These are phyloP conservation scores for Centropristis striata DNA, from an alignment of 2,113 vertebrate genomes.

Conservation along the genomic window DNA sequence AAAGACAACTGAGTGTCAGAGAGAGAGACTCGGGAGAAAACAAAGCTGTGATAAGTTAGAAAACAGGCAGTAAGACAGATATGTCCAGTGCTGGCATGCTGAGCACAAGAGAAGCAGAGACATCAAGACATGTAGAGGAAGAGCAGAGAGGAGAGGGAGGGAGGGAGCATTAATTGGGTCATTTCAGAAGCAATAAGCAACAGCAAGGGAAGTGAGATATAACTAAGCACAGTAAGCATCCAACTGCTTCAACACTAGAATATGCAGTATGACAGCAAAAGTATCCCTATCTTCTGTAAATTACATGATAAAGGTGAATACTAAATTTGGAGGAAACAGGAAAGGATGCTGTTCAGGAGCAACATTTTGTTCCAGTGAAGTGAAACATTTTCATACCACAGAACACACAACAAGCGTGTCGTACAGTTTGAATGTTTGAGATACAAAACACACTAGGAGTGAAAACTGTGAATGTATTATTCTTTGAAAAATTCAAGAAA, in stretches of 20 bases:
- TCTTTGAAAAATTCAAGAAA: not conserved
- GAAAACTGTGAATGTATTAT: no score
- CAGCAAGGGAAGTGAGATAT: not conserved
- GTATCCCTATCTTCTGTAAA: not conserved
- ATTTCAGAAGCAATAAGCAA: slow-evolving; percentile 1
- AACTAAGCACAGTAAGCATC: not conserved
- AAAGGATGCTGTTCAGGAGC: no score
- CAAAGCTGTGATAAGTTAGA: slow-evolving; percentile 4
- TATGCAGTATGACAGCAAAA: not conserved
- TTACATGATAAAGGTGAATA: no score
- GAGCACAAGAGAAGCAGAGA: slow-evolving; percentile 30
- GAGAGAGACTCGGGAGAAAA: not conserved
- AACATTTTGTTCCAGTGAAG: no score
- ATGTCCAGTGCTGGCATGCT: slow-evolving; percentile 13
- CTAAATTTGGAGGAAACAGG: no score
- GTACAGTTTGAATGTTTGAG: no score
- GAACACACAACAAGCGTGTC: not conserved
- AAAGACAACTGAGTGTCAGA: slow-evolving; percentile 19
- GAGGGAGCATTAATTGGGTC: slow-evolving; percentile 7
- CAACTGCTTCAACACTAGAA: not conserved
- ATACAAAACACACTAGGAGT: no score
- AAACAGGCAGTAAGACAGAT: slow-evolving; percentile 27
- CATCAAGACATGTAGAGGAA: slow-evolving; percentile 9
- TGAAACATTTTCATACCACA: not conserved
- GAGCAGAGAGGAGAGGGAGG: not conserved